Percentiles rank a stretch among this genome's conserved stretches.
These are phyloP conservation scores for Lipophrys pholis DNA, from an alignment of 2,113 vertebrate species.

Conservation along the genomic window DNA sequence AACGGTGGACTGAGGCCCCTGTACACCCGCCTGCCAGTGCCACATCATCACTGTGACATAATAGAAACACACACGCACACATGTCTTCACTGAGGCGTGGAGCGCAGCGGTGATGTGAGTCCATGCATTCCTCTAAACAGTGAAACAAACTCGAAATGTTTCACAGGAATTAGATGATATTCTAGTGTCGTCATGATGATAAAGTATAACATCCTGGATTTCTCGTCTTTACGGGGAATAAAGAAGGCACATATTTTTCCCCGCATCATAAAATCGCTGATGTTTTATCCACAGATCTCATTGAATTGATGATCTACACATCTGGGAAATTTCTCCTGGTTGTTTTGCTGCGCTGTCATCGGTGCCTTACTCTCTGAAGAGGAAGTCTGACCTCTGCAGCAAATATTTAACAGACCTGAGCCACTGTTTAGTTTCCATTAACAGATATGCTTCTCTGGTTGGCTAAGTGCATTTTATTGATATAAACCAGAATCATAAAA, in stretches of 20 bases:
- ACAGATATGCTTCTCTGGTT: background rate
- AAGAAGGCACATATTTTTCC: background rate
- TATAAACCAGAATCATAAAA: background rate
- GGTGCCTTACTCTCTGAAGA: background rate
- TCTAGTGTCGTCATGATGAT: background rate
- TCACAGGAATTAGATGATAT: background rate
- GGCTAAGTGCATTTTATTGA: background rate
- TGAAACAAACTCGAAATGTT: slow-evolving; percentile 8
- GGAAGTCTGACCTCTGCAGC: background rate
- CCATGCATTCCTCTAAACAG: slow-evolving; percentile 51
- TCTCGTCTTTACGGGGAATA: background rate
- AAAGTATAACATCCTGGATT: background rate
- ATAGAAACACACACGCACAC: slow-evolving; percentile 57
- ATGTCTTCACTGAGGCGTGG: slow-evolving; percentile 15
- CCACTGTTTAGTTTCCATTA: slow-evolving; percentile 45
- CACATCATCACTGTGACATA: slow-evolving; percentile 79
- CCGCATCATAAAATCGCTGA: background rate
- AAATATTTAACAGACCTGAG: slow-evolving; percentile 23
- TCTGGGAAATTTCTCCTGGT: background rate
- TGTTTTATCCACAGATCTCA: background rate
- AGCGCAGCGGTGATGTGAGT: slow-evolving; percentile 8
- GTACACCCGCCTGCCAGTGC: slow-evolving; percentile 45
- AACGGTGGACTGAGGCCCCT: slow-evolving; percentile 39
- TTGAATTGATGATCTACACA: background rate
- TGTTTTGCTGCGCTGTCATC: background rate